Evolutionary conservation across 2,797 vertebrate genomes (phyloP), one percentile per base, ranked within the genome.

Genomic region (Petrocephalus sullivani): DNA sequence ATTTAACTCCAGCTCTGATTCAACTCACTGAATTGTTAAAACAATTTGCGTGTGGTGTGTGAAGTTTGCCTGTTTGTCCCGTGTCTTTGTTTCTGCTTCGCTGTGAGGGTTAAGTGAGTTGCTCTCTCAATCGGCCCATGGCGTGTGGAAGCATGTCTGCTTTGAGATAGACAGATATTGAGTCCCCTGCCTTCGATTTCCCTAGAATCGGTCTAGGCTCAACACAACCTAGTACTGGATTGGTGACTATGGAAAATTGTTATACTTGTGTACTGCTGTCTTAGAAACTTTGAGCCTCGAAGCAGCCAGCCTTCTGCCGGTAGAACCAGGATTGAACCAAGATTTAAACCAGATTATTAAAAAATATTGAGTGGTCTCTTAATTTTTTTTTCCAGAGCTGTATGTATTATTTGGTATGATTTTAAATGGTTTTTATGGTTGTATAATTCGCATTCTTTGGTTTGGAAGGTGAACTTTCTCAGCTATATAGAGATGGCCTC

Each of bases 391-490:
- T 41, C 37, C 37, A 41, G 37, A 41, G 37, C 37, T 41, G 37
- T 41, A 28, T 84, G 33, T 75, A 37, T 21, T 51, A 51, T 51
- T 5, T 56, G 28, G 28, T 71, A 28, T 71, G 9, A 10, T 84
- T 28, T 84, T 54, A 84, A 54, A 7, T 21, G 4, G 88, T 19
- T 37, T 85, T 4, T 49, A 12, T 54, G 28, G 51, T 28, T 54
- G 21, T 84, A 12, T 84, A 53, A 84, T 84, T 84, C 5, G 3
- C 23, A 83, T 82, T 37, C 0, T 71, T 14, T 78, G 7, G 83
- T 14, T 21, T 91, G 90, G 88, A 92, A 98, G 98, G 96, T 97
- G 75, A 98, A 98, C 93, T 97, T 98, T 91, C 92, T 97, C 88
- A 98, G 97, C 91, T 98, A 97, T 0, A 88, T 96, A 85, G 94